Conservation (phyloP, 2,888 invertebrate species). For the Conus canariensis region DNA sequence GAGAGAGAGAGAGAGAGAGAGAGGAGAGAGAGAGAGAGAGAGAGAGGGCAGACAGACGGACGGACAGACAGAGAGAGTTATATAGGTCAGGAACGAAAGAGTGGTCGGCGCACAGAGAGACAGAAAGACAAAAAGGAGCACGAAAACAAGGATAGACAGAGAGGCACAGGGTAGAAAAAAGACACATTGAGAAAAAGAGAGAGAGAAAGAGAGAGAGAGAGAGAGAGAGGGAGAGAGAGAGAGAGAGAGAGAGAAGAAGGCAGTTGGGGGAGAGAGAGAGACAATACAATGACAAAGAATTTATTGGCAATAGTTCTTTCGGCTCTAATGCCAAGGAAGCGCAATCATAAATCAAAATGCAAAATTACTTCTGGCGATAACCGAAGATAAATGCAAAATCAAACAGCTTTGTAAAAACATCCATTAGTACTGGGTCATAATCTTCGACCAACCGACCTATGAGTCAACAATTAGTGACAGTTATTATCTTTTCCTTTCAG, state of each 20-base stretch:
- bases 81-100: not conserved
- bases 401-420: too few relatives aligned
- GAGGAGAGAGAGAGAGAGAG: not conserved
- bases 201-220: conserved; percentile 9
- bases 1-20: conserved; percentile 9
- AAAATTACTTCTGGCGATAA: too few relatives aligned
- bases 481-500: too few relatives aligned
- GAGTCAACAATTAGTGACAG: too few relatives aligned
- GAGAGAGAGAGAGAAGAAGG: not conserved
- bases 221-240: not conserved
- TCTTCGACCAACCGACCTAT: too few relatives aligned
- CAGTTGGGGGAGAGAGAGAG: not conserved
- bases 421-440: too few relatives aligned
- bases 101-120: not conserved
- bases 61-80: too few relatives aligned
- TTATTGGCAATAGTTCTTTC: too few relatives aligned
- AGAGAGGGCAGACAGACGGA: not conserved
- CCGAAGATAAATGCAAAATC: too few relatives aligned
- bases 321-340: too few relatives aligned
- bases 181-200: not conserved
- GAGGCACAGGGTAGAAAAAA: not conserved
- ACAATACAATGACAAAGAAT: too few relatives aligned
- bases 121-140: not conserved
- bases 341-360: too few relatives aligned
- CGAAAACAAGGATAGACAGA: not conserved